phyloP scores from a whole-genome alignment of 2,888 invertebrate species.

The Vanessa cardui region DNA sequence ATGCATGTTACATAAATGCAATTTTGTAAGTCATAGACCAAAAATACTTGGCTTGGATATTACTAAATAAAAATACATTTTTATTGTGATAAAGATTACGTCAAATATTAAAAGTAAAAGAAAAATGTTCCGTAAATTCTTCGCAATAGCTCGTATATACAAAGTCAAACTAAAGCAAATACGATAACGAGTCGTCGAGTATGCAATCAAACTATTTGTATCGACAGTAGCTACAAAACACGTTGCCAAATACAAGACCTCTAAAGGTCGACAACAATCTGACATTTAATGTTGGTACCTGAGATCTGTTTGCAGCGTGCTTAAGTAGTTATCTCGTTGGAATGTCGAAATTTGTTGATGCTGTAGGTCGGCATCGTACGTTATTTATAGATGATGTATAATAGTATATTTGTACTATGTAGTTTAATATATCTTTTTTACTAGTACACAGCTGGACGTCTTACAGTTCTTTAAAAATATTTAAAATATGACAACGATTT shows the following conservation, averaged over 20 bases:
- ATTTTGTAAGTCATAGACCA: neutral
- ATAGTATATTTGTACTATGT: too few species aligned
- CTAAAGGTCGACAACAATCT: conserved; percentile 24
- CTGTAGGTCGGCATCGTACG: neutral
- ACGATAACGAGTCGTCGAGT: neutral
- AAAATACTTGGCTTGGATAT: too few species aligned
- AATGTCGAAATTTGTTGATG: conserved; percentile 7
- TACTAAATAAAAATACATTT: too few species aligned
- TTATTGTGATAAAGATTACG: too few species aligned
- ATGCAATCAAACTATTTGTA: neutral
- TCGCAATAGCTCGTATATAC: neutral
- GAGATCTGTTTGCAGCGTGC: neutral
- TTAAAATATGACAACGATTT: too few species aligned
- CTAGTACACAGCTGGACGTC: too few species aligned
- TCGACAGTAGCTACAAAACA: conserved; percentile 1
- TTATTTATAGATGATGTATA: neutral
- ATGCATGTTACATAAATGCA: neutral
- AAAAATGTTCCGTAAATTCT: too few species aligned
- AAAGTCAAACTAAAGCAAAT: neutral
- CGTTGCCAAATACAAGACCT: conserved; percentile 14
- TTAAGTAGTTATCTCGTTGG: conserved; percentile 8
- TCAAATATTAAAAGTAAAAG: too few species aligned
- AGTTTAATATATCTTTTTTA: too few species aligned
- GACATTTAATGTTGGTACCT: conserved; percentile 15
- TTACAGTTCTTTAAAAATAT: too few species aligned